A percentile compares a stretch with the other conserved stretches of the same genome.
These are phyloP conservation scores for Eilema caniola DNA, from an alignment of 2,888 invertebrate species.

Conservation along the genomic window DNA sequence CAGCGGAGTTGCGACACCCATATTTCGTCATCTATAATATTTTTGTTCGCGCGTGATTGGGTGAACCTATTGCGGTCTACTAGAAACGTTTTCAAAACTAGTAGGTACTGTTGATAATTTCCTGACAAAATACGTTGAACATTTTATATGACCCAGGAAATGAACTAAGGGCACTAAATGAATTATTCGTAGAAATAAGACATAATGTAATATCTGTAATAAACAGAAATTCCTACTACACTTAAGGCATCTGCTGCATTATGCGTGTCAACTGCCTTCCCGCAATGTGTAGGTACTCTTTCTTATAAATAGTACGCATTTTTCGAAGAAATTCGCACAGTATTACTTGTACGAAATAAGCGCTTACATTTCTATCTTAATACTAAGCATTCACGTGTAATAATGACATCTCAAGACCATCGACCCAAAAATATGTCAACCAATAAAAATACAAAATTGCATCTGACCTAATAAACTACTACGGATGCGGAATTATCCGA, in stretches of 20 bases:
- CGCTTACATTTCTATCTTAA: too few species aligned
- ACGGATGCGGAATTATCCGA: conserved; percentile 21
- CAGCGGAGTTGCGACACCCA: not conserved
- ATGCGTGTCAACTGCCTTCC: not conserved
- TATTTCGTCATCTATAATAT: too few species aligned
- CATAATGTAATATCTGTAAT: too few species aligned
- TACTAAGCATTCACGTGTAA: not conserved
- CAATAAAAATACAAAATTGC: conserved; percentile 10
- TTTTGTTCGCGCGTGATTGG: not conserved
- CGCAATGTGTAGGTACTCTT: too few species aligned
- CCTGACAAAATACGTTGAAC: not conserved
- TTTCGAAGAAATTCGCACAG: too few species aligned
- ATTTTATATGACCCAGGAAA: not conserved
- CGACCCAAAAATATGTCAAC: too few species aligned
- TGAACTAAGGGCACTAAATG: not conserved
- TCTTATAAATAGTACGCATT: too few species aligned
- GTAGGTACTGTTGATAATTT: not conserved
- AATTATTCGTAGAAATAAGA: too few species aligned
- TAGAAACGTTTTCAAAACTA: not conserved
- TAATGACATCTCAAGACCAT: too few species aligned
- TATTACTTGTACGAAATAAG: not conserved
- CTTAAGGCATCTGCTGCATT: too few species aligned
- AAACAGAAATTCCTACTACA: not conserved
- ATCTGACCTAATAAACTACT: conserved; percentile 16
- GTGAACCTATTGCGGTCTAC: too few species aligned